A percentile compares a stretch with the other conserved stretches of the same genome.
phyloP scores from a whole-genome alignment of 2,888 invertebrate genomes.

The Meta bourneti region DNA sequence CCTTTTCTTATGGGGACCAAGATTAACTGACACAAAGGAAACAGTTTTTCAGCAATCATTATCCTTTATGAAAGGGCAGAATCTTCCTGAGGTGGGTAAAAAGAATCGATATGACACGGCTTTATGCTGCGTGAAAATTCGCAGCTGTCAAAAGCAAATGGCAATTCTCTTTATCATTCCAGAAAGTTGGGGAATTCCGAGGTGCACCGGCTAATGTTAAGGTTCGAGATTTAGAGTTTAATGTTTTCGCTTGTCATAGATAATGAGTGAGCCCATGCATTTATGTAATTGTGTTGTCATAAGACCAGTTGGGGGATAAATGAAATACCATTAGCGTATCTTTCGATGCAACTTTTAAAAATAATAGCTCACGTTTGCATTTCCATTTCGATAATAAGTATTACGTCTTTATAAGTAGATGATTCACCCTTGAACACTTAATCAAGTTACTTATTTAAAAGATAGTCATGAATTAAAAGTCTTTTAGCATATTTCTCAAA shows the following conservation, averaged over 20 bases:
- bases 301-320: background rate
- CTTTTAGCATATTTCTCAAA: too few relatives aligned
- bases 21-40: slow-evolving; percentile 44
- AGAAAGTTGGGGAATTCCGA: background rate
- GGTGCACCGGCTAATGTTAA: slow-evolving; percentile 8
- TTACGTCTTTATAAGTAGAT: background rate
- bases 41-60: slow-evolving; percentile 16
- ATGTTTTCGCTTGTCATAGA: slow-evolving; percentile 17
- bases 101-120: slow-evolving; percentile 24
- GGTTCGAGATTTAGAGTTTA: background rate
- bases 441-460: too few relatives aligned
- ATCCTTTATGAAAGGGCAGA: slow-evolving; percentile 32
- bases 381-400: background rate
- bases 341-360: background rate
- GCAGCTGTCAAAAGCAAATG: slow-evolving; percentile 52
- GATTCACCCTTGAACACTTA: too few relatives aligned
- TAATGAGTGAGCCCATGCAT: background rate
- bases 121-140: slow-evolving; percentile 36
- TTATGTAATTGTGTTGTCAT: background rate
- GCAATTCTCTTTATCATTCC: slow-evolving; percentile 31
- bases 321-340: background rate
- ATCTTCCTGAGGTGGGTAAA: slow-evolving; percentile 7
- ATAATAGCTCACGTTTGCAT: background rate
- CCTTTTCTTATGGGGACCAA: slow-evolving; percentile 21
- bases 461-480: too few relatives aligned